Evolutionary conservation across 2,797 vertebrate genomes (phyloP), one percentile per base, ranked within the genome.

Genomic region (Sorex maritimensis): DNA sequence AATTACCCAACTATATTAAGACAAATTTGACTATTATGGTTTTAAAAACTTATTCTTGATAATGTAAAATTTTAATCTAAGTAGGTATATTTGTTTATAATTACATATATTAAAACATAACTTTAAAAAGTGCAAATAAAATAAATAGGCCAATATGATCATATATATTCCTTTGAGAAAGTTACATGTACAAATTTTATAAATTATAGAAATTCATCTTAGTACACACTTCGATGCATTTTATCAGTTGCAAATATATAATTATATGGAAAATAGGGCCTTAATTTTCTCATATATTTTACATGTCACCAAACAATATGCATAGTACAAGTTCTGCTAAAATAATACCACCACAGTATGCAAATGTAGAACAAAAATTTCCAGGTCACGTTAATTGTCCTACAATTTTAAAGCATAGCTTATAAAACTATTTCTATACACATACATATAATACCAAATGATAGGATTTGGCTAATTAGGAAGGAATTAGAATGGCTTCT

Each of bases 351-450:
- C 3, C 2, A 68, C 13, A 23, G 19, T 72, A 61, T 38, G 46
- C 19, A 30, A 86, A 26, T 49, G 26, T 41, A 85, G n/a, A 86
- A 11, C 13, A 14, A 86, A 41, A 86, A 30, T 21, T 74, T 58
- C 4, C 17, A 91, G 34, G 52, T 82, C 17, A 86, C 49, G 81
- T 0, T 82, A 14, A 46, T 44, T 21, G 0, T 77, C 49, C 14
- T 91, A 11, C 78, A 81, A 61, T 61, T 86, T 88, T 65, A 52
- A 95, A 61, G n/a, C 21, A 71, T 75, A 41, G 11, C 68, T 84
- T 49, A 67, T 85, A 38, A 77, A 93, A 68, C 30, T 30, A 44
- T 78, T 55, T 5, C 10, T 67, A 49, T 5, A 63, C 10, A 46
- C n/a, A 17, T 12, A 46, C n/a, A 17, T 74, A 44, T 61, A 89